Conservation (phyloP, 2,113 vertebrate genomes). For the Azemiops feae region DNA sequence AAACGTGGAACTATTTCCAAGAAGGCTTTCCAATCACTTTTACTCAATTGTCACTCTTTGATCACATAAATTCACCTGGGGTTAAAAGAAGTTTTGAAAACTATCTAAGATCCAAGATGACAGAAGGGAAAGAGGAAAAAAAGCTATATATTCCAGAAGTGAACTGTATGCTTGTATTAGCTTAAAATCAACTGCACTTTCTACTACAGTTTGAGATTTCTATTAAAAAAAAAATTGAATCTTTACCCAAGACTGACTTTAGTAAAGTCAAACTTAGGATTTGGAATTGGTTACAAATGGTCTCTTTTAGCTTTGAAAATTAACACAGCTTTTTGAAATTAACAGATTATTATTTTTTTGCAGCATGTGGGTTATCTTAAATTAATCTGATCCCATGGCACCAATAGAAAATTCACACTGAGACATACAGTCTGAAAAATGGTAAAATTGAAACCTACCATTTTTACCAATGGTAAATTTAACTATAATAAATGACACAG, state of each 20-base stretch:
- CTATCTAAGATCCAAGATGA: neutral
- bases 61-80: neutral
- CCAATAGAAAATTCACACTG: neutral
- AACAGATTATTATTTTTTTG: neutral
- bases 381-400: slow-evolving; percentile 21
- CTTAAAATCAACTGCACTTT: neutral
- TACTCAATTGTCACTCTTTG: neutral
- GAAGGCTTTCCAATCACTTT: neutral
- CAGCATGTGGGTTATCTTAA: slow-evolving; percentile 27
- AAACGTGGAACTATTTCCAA: neutral
- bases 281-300: neutral
- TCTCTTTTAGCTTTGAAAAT: neutral
- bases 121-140: neutral
- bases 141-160: neutral
- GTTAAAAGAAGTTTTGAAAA: neutral
- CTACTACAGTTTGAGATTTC: neutral
- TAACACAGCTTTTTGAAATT: slow-evolving; percentile 1
- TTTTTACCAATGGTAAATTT: neutral
- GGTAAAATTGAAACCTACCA: neutral
- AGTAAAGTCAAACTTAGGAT: neutral
- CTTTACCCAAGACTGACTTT: neutral
- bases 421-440: slow-evolving; percentile 18
- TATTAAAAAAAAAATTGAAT: neutral
- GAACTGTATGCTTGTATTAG: neutral
- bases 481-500: slow-evolving; percentile 21